Conservation (phyloP, 2,113 vertebrate species). For the Equus quagga region DNA sequence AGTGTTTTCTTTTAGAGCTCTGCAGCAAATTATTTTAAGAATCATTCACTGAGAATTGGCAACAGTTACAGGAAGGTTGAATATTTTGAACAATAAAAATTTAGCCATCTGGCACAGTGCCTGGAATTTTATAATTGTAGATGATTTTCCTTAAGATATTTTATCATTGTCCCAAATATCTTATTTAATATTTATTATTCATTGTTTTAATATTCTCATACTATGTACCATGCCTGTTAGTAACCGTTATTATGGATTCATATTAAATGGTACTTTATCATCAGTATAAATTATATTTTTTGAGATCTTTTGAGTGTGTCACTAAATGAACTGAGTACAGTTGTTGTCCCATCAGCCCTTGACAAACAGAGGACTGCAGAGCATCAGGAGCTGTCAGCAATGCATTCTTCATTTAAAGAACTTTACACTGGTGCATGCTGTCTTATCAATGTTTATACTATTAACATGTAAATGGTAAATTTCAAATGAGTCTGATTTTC, state of each 20-base stretch:
- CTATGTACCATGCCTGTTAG: neutral
- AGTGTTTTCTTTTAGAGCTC: neutral
- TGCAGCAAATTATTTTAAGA: neutral
- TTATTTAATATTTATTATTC: neutral
- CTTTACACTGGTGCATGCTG: neutral
- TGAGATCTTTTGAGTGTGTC: neutral
- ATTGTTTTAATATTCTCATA: neutral
- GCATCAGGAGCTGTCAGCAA: neutral
- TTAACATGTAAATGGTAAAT: neutral
- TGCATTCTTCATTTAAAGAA: neutral
- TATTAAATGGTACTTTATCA: neutral
- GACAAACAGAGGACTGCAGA: neutral
- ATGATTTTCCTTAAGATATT: neutral
- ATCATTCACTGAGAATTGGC: neutral
- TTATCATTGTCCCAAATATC: neutral
- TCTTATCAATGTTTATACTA: neutral
- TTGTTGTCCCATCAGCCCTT: neutral
- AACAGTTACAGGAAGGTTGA: neutral
- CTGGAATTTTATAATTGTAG: neutral
- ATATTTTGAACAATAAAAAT: neutral
- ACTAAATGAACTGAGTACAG: neutral
- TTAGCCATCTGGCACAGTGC: neutral
- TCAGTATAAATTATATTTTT: neutral
- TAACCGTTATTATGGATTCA: neutral
- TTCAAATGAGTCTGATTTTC: neutral